Evolutionary conservation across 2,113 vertebrate genomes (phyloP).

Genomic region (Takifugu bimaculatus): DNA sequence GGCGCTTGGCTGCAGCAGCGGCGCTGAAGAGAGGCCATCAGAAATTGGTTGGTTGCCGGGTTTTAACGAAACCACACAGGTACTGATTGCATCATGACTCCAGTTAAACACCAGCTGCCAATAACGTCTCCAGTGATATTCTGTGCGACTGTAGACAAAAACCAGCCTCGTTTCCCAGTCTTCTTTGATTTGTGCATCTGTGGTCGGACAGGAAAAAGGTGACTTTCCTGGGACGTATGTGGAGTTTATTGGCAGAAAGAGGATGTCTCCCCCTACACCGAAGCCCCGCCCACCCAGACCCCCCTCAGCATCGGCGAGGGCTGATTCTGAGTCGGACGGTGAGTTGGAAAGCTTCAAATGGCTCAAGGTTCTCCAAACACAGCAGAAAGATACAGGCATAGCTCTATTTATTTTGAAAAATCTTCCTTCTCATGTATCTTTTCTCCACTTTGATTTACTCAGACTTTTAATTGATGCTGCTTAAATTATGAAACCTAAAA

Average conservation of each 20-base stretch:
- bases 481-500: no score
- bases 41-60: constrained; percentile 88
- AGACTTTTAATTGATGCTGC: no score
- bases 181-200: background rate
- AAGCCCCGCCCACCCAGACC: constrained; percentile 82
- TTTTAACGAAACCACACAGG: constrained; percentile 84
- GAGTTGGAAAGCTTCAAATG: background rate
- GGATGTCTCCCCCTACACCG: constrained; percentile 80
- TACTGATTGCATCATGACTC: background rate
- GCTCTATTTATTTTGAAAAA: background rate
- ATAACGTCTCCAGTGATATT: no score
- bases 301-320: constrained; percentile 72
- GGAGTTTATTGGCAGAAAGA: constrained; percentile 83
- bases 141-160: background rate
- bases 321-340: constrained; percentile 64
- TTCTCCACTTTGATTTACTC: no score
- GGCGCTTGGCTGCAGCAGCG: constrained; percentile 76
- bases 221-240: constrained; percentile 89
- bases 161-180: background rate
- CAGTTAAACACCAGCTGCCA: no score
- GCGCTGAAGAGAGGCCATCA: constrained; percentile 79
- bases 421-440: no score
- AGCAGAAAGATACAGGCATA: no score
- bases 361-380: no score
- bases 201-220: constrained; percentile 74